A percentile compares a stretch with the other conserved stretches of the same genome.
phyloP scores from a whole-genome alignment of 2,113 vertebrate genomes.

The Pampusana beccarii region DNA sequence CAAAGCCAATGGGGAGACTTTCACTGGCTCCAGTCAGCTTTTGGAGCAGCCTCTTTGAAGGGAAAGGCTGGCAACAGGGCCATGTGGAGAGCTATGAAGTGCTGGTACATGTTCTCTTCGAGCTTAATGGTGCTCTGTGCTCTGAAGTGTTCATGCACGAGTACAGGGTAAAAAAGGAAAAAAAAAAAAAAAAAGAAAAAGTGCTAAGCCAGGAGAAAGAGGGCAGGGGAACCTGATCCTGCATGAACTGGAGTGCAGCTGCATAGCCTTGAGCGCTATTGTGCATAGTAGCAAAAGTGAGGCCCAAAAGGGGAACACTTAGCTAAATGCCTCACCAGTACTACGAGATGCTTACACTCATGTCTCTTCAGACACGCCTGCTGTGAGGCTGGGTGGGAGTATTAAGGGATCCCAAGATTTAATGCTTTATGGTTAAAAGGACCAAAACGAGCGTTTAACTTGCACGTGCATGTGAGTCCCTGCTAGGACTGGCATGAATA shows the following conservation, averaged over 20 bases:
- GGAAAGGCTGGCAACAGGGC: background rate
- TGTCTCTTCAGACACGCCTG: slow-evolving; percentile 39
- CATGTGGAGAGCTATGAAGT: background rate
- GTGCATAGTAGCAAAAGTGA: slow-evolving; percentile 53
- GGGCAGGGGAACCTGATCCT: slow-evolving; percentile 68
- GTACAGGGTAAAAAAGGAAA: background rate
- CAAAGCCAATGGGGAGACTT: background rate
- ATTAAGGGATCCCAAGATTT: slow-evolving; percentile 30
- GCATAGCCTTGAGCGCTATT: slow-evolving; percentile 57
- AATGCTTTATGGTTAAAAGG: background rate
- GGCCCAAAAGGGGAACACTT: slow-evolving; percentile 55
- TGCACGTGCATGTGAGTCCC: background rate
- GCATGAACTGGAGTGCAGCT: slow-evolving; percentile 61
- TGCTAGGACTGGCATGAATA: background rate
- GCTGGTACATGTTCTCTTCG: background rate
- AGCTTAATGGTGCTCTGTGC: background rate
- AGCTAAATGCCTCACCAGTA: slow-evolving; percentile 22
- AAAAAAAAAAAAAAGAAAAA: background rate
- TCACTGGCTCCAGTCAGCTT: background rate
- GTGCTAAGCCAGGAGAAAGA: slow-evolving; percentile 56
- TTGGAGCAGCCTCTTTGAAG: background rate
- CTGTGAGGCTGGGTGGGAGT: slow-evolving; percentile 22
- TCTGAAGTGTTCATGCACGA: background rate
- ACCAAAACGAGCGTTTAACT: background rate
- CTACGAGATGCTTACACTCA: background rate